Evolutionary conservation across 2,113 vertebrate genomes (phyloP).

Genomic region (Dermatemys mawii): DNA sequence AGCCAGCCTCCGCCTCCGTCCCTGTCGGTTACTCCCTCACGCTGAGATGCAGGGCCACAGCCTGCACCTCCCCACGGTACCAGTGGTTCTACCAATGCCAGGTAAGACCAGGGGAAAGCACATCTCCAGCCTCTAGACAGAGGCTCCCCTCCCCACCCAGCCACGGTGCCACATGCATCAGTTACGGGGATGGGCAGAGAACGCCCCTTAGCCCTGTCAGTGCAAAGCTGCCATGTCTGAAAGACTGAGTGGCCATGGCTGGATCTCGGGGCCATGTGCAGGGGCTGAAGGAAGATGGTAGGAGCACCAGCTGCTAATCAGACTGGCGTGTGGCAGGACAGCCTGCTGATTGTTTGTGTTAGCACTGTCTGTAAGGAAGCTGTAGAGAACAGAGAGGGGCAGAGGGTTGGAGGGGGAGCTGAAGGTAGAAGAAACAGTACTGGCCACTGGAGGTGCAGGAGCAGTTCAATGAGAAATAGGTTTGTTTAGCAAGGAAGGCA

Average conservation of each 20-base stretch:
- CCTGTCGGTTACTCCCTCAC: conserved; percentile 79
- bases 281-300: not conserved
- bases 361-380: not conserved
- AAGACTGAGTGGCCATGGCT: not conserved
- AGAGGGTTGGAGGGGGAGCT: not conserved
- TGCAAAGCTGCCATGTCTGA: not conserved
- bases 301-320: not conserved
- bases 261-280: not conserved
- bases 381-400: not conserved
- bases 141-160: not conserved
- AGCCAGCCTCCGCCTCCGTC: conserved; percentile 80
- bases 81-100: conserved; percentile 86
- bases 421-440: not conserved
- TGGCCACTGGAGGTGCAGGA: not conserved
- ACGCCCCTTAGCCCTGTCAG: not conserved
- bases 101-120: conserved; percentile 57
- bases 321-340: not conserved
- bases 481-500: not conserved
- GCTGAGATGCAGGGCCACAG: conserved; percentile 80
- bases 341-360: not conserved
- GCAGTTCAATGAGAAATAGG: not conserved
- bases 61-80: conserved; percentile 75
- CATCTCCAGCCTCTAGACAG: not conserved
- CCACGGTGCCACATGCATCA: not conserved
- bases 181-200: not conserved